These are phyloP conservation scores for Heteractis magnifica DNA, from an alignment of 92 coral and sea anemone genomes.

Conservation along the genomic window DNA sequence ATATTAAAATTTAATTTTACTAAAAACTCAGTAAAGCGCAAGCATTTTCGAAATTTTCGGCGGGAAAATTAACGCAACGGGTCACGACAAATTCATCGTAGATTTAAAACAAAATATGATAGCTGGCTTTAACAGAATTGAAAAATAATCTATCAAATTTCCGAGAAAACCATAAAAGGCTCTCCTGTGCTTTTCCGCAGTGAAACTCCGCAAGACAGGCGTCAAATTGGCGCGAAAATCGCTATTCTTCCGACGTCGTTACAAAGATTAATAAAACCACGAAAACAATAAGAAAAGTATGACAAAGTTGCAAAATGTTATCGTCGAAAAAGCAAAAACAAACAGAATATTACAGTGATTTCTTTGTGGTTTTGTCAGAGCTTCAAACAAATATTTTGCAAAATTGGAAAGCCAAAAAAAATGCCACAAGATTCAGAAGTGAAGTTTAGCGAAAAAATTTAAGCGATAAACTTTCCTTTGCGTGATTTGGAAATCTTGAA, in stretches of 20 bases:
- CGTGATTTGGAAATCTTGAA: neutral
- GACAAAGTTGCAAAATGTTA: neutral
- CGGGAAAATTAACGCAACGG: neutral
- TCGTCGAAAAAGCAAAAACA: neutral
- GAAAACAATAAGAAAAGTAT: neutral
- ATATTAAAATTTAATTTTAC: too few relatives aligned
- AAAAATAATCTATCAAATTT: neutral
- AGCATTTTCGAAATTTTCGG: neutral
- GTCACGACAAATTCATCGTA: too few relatives aligned
- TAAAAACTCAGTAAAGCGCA: too few relatives aligned
- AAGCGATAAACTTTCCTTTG: neutral
- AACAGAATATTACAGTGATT: neutral
- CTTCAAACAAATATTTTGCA: neutral
- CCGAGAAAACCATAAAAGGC: neutral
- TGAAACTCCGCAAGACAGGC: neutral
- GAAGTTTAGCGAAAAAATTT: neutral
- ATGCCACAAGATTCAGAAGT: neutral
- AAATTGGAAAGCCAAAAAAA: neutral
- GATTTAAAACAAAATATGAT: too few relatives aligned
- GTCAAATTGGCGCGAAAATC: constrained; percentile 10
- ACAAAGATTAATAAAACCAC: neutral
- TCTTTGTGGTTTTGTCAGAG: neutral
- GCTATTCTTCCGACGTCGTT: neutral
- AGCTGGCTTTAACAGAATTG: neutral
- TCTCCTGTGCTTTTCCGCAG: neutral